Conservation (phyloP, 2,888 invertebrate genomes). For the Anoplius nigerrimus region DNA sequence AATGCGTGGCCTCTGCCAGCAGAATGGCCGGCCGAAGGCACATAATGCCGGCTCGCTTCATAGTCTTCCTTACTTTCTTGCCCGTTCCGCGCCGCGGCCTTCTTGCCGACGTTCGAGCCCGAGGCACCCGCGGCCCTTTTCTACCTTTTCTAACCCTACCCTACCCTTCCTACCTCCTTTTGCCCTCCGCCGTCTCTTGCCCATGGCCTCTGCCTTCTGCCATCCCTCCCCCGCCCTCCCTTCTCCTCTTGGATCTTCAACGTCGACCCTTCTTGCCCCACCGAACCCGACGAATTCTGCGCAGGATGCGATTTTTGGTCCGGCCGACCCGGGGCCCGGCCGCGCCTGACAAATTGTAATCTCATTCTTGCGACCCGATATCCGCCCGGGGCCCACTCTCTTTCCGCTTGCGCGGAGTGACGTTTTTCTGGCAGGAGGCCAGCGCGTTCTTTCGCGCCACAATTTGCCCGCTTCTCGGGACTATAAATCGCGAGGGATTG, state of each 20-base stretch:
- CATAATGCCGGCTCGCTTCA: constrained; percentile 53
- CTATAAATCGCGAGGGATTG: no score
- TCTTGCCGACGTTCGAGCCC: no score
- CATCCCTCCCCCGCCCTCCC: background rate
- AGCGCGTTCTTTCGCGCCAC: background rate
- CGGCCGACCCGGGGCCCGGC: constrained; percentile 47
- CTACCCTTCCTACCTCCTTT: background rate
- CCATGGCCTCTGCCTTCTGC: background rate
- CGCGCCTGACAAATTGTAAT: constrained; percentile 68
- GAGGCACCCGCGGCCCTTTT: no score
- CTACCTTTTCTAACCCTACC: background rate
- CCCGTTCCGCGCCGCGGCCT: constrained; percentile 28
- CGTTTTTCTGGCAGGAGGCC: background rate
- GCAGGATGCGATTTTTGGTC: constrained; percentile 38
- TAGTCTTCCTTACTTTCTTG: constrained; percentile 39
- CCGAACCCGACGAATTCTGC: constrained; percentile 1
- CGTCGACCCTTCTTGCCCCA: background rate
- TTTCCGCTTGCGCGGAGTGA: background rate
- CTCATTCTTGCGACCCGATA: constrained; percentile 64
- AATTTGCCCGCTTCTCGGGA: background rate
- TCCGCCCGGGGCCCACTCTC: constrained; percentile 13
- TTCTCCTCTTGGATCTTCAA: constrained; percentile 1
- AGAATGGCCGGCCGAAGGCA: constrained; percentile 70
- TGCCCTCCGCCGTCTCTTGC: constrained; percentile 2
- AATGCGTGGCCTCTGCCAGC: constrained; percentile 71